Conservation (phyloP, 2,113 vertebrate species). For the Vulpes ferrilata region DNA sequence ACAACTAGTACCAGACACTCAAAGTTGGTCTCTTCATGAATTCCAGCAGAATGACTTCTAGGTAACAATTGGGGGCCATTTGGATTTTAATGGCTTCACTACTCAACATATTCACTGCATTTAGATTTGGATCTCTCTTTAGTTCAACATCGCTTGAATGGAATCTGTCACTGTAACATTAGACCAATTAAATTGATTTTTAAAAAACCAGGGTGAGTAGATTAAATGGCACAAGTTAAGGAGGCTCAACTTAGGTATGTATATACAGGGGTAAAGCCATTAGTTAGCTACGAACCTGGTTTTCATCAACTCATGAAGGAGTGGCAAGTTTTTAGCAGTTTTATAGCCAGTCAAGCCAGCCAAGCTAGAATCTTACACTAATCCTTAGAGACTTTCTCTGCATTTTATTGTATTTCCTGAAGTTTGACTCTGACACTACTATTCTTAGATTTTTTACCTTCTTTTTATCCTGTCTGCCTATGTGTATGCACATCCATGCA, state of each 20-base stretch:
- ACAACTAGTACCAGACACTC: background rate
- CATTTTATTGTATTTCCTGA: background rate
- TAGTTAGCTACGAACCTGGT: background rate
- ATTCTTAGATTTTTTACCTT: background rate
- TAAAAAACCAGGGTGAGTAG: background rate
- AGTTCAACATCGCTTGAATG: background rate
- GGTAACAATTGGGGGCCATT: rapidly evolving
- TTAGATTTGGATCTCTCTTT: background rate
- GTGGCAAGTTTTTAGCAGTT: background rate
- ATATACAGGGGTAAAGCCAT: background rate
- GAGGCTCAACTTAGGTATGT: background rate
- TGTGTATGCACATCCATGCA: too few relatives aligned
- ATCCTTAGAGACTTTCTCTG: background rate
- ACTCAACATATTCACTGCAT: too few relatives aligned
- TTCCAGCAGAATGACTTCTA: background rate
- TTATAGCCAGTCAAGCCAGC: background rate
- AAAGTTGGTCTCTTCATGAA: background rate
- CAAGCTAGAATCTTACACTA: background rate
- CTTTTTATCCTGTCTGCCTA: background rate
- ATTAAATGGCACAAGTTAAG: background rate
- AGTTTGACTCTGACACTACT: background rate
- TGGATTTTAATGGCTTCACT: too few relatives aligned
- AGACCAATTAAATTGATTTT: background rate
- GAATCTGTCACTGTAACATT: background rate
- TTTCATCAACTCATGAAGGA: background rate